Conservation (phyloP, 2,797 vertebrate genomes). For the Macrochelys suwanniensis region DNA sequence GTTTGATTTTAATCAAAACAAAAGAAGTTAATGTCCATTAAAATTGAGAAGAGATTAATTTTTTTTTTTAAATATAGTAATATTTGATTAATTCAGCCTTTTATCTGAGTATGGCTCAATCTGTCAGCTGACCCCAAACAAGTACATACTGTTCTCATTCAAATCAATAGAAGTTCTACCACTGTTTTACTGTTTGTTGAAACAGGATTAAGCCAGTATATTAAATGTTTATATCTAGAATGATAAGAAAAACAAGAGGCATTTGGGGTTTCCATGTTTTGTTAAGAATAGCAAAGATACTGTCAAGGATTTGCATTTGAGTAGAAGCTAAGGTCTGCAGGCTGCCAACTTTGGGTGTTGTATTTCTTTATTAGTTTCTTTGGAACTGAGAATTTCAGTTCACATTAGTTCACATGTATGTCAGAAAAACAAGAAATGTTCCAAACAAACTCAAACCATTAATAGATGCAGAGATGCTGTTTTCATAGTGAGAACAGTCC, state of each 20-base stretch:
- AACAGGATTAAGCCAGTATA: not conserved
- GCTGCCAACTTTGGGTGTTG: not conserved
- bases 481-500: not conserved
- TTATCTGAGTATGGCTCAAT: not conserved
- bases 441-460: not conserved
- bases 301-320: slow-evolving; percentile 1
- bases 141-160: not conserved
- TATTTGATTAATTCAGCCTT: not conserved
- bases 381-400: not conserved
- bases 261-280: not conserved
- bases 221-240: not conserved
- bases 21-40: not conserved
- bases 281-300: not conserved
- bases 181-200: not conserved
- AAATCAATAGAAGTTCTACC: not conserved
- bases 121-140: not conserved
- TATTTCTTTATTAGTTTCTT: not conserved
- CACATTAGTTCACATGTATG: not conserved
- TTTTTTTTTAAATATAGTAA: not conserved
- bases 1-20: slow-evolving; percentile 9
- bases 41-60: not conserved
- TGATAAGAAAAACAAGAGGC: not conserved
- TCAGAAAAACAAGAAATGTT: not conserved
- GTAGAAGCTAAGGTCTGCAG: not conserved
- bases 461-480: not conserved